Percentiles rank a stretch among this genome's conserved stretches.
phyloP scores from a whole-genome alignment of 2,888 invertebrate species.

The Ophion slaviceki region DNA sequence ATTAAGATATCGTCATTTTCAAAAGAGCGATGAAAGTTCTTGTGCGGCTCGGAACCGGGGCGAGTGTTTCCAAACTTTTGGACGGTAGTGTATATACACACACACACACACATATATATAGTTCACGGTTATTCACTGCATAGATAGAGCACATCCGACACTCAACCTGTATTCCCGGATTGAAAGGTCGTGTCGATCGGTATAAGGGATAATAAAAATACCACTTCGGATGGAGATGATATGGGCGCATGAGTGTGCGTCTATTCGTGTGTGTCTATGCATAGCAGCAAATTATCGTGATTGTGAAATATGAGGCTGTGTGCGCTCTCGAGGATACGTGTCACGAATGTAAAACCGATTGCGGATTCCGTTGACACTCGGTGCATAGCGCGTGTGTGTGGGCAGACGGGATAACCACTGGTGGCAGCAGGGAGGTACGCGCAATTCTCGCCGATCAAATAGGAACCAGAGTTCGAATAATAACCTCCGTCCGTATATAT shows the following conservation, averaged over 20 bases:
- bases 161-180: slow-evolving; percentile 58
- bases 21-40: no score
- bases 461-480: slow-evolving; percentile 43
- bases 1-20: no score
- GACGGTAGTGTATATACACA: no score
- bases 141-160: slow-evolving; percentile 32
- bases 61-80: no score
- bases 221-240: slow-evolving; percentile 51
- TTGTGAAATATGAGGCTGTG: slow-evolving; percentile 21
- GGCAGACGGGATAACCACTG: neutral
- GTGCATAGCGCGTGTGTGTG: slow-evolving; percentile 22
- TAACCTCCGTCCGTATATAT: slow-evolving; percentile 21
- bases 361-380: slow-evolving; percentile 46
- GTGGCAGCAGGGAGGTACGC: neutral
- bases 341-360: slow-evolving; percentile 50
- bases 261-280: slow-evolving; percentile 1
- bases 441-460: slow-evolving; percentile 10
- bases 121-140: slow-evolving; percentile 18
- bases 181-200: slow-evolving; percentile 65
- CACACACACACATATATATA: neutral
- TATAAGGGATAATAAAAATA: slow-evolving; percentile 60
- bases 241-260: slow-evolving; percentile 16
- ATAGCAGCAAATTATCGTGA: slow-evolving; percentile 24
- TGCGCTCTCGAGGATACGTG: slow-evolving; percentile 35
- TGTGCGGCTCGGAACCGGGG: no score